Evolutionary conservation across 2,888 invertebrate species (phyloP), one percentile per base, ranked within the genome.

Genomic region (Rhorus exstirpatorius): DNA sequence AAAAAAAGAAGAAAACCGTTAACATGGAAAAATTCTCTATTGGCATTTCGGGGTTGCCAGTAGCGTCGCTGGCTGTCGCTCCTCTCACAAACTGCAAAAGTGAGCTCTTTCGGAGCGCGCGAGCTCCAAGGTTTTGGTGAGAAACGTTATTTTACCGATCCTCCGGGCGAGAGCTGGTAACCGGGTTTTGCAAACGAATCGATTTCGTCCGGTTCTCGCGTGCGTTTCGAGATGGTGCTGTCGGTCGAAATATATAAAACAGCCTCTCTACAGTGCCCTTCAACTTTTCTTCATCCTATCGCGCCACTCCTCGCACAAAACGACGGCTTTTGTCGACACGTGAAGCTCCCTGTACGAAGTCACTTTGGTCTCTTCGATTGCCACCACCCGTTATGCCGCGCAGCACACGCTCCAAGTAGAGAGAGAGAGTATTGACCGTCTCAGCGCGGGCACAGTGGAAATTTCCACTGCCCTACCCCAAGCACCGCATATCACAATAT

Each of bases 391-490:
- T 46, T 17, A 26, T 51, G 24, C 12, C 38, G 21, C 70, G 17
- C 58, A 26, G 19, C 58, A 12, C 19, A 53, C 38, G 8, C 31
- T 17, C 24, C 3, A n/a, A 35, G 49, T 24, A 65, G 67, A 78
- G 82, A 84, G 83, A 89, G 91, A 91, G 92, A 92, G 92, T 92
- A 92, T 92, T 92, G 92, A 92, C 92, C 92, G 92, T 91, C 90
- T 90, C 89, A 87, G 89, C 88, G 89, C 88, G 85, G 85, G 89
- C 88, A 87, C 89, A 91, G 92, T 91, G 92, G 92, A 92, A 92
- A 90, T 92, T 92, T 92, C 92, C 92, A 92, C 91, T 92, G 91
- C 90, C 91, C 92, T 91, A 91, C 91, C 91, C 91, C 89, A 90
- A 89, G 88, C 85, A 87, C 87, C n/a, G n/a, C n/a, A n/a, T n/a